A percentile compares a stretch with the other conserved stretches of the same genome.
These are phyloP conservation scores for Cheirogaleus major DNA, from an alignment of 2,797 vertebrate species.

Conservation along the genomic window DNA sequence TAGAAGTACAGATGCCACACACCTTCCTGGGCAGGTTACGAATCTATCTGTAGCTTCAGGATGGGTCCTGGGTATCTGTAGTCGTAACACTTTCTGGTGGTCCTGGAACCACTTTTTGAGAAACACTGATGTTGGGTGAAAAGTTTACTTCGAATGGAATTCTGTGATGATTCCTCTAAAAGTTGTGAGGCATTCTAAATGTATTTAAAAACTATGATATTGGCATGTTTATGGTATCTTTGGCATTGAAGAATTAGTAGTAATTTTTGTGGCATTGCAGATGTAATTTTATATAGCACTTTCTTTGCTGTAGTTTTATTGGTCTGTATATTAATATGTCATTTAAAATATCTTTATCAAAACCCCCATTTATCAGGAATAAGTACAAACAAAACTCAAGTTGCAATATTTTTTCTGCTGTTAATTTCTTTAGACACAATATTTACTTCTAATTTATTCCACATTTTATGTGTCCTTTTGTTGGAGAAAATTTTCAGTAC, in stretches of 20 bases:
- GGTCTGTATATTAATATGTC: background rate
- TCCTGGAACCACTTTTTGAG: background rate
- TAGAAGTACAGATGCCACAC: too few relatives aligned
- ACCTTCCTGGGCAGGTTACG: background rate
- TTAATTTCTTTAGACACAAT: background rate
- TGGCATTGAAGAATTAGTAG: background rate
- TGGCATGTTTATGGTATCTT: background rate
- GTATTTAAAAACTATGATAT: background rate
- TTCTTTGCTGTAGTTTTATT: background rate
- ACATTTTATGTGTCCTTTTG: background rate
- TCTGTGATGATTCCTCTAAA: background rate
- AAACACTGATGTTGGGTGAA: background rate
- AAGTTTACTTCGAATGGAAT: slow-evolving; percentile 12
- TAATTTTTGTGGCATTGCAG: background rate
- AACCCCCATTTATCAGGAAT: background rate
- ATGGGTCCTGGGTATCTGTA: background rate
- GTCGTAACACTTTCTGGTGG: background rate
- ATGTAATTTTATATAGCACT: background rate
- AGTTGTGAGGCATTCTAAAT: background rate
- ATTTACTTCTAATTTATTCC: background rate
- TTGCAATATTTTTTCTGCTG: background rate
- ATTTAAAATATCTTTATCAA: background rate
- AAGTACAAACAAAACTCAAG: background rate
- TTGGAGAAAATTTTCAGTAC: slow-evolving; percentile 7
- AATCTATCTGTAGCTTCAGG: background rate